Base-by-base conservation (phyloP, 2,888 invertebrate genomes). In the Cephalotes varians region DNA sequence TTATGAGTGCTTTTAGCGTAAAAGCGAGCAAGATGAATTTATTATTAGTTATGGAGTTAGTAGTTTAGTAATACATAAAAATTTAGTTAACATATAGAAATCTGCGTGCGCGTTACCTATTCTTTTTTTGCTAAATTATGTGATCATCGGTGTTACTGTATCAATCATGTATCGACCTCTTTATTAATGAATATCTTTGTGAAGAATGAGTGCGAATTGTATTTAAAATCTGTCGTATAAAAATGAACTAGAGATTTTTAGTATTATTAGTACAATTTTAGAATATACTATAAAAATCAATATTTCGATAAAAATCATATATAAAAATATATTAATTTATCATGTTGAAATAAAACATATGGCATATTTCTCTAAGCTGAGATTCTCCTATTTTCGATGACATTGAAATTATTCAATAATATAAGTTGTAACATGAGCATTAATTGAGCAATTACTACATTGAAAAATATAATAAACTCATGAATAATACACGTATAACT, bases 121-220 rank as follows among this genome's bases (percentile, higher is more conserved):
- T 62, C 47, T 40, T 47, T 49, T 72, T 65, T 65, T 51, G 37
- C 37, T 54, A 37, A 51, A 25, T 74, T 49, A 51, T 21, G n/a
- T 40, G 34, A 31, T 25, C 37, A 18, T 64, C n/a, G 7, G 3
- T 37, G 21, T 1, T 21, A 31, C 10, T 49, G 47, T 15, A 40
- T 54, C 65, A 51, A 51, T 76, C 51, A 65, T 9, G 51, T 76
- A 65, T 51, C 51, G 76, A 12, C 51, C 76, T 76, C 76, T 76
- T 51, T 7, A 15, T 25, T 34, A 62, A 62, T 21, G 5, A 2
- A 60, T 21, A 62, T 0, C 12, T 37, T 62, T 37, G 60, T 4
- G 21, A 62, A 37, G 21, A 21, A 62, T n/a, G 18, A 34, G 4
- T 37, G 6, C n/a, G n/a, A 62, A 62, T 37, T 21, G 12, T 21